Base-by-base conservation (phyloP, 2,797 vertebrate genomes). In the Zalophus californianus region DNA sequence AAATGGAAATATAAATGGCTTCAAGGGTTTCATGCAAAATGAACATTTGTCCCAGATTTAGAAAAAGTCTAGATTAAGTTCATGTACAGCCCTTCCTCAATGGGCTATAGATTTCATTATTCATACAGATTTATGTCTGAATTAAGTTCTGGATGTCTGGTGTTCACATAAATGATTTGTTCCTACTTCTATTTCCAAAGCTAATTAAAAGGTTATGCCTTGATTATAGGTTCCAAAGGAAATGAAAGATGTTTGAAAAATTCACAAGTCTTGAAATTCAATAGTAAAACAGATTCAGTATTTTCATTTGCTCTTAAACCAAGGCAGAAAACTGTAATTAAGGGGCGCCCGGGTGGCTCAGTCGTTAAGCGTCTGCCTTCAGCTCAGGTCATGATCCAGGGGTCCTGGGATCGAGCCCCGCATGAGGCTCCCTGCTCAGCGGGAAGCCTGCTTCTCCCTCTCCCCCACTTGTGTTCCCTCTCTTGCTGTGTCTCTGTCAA, bases 121-220 rank as follows among this genome's bases (percentile, higher is more conserved):
- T 86, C 23, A 35, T 87, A 73, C 27, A 91, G 16, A 97, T 80
- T 94, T 96, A 84, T 70, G 48, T 86, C 82, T 92, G 35, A 97
- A 95, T 68, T 80, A 93, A 82, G 27, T 80, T 91, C 86, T 96
- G 44, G 85, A 92, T 68, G 44, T 93, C 64, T 90, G 56, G 15
- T 92, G 35, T 87, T 94, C 48, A 73, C 41, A 80, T 84, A 84
- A 54, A 88, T 80, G 27, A 82, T 80, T 79, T 96, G 60, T 91
- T 92, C 86, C 85, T 89, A 83, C 15, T 77, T 88, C 91, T 94
- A 85, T 89, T 96, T 94, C 70, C 50, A 95, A 95, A 94, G 77
- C 62, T 82, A 96, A 92, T 91, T 97, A 95, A 97, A 98, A 96
- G 77, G 20, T 92, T 96, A 97, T 79, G 13, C 41, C 38, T 97